Conservation (phyloP, 2,113 vertebrate species). For the Cervus canadensis region DNA sequence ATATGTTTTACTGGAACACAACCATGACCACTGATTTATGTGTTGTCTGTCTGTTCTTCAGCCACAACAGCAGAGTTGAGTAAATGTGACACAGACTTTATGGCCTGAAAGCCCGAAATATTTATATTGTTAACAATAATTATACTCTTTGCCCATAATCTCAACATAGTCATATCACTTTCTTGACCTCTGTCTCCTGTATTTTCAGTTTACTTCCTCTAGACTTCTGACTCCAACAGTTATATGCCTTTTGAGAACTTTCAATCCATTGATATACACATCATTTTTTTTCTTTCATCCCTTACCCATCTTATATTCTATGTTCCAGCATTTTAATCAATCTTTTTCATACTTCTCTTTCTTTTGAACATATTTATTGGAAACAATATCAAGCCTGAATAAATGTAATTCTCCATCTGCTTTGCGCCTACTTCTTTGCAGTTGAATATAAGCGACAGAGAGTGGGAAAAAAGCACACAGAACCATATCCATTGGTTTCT, state of each 20-base stretch:
- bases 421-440: neutral
- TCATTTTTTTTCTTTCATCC: neutral
- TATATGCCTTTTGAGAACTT: neutral
- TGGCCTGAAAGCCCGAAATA: neutral
- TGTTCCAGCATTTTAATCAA: neutral
- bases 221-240: neutral
- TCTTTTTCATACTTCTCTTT: neutral
- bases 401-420: neutral
- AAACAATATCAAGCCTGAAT: neutral
- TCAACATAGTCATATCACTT: neutral
- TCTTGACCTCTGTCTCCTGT: neutral
- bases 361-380: constrained; percentile 20
- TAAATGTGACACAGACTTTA: neutral
- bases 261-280: neutral
- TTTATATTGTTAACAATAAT: neutral
- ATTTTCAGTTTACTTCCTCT: neutral
- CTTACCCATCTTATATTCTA: neutral
- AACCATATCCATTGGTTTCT: neutral
- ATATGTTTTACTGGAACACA: neutral
- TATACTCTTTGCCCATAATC: neutral
- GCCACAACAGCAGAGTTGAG: neutral
- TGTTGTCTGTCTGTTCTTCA: neutral
- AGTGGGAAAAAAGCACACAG: neutral
- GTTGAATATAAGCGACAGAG: neutral
- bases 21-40: neutral